Base-by-base conservation (phyloP, 1,140 invertebrate species). In the Drosophila teissieri region DNA sequence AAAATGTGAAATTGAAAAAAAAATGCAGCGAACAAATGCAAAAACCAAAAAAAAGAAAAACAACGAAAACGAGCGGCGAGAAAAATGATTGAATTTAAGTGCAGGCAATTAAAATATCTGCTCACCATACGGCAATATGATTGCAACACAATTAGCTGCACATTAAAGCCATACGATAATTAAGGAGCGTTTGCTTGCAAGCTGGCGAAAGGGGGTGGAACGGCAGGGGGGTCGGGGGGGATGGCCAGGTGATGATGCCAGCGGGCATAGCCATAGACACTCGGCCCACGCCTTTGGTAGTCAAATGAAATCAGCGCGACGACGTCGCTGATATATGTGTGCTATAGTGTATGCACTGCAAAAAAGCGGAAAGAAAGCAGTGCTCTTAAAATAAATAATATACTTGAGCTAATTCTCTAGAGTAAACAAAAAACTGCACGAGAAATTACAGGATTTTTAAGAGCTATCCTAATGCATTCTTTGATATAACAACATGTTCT, bases 61-160 rank as follows among this genome's bases (percentile, higher is more conserved):
- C 4, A 24, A 24, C 36, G 19, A 36, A 56, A 75, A 62, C 58
- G 58, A 70, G 63, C 37, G 49, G 54, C 46, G 60, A 68, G 61
- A 60, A 70, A 64, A 64, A 63, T 64, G 55, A 80, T 80, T 80
- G 75, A 82, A 78, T 81, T 73, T 78, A 76, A 78, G 75, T 83
- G 76, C 62, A 60, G 40, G 80, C 80, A 85, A 80, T 84, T 80
- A 80, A 84, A 89, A 84, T 90, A 79, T 65, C 85, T 68, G 82
- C 58, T 80, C 72, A 73, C 60, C 65, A 77, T 80, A 85, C 78
- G 61, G 56, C 56, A 58, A 78, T 79, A 83, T 85, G 76, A 91
- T 86, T 90, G 90, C 90, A 88, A 77, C 67, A 91, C 85, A 90
- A 91, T 91, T 91, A 91, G 90, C 85, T 91, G 90, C 82, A 91